phyloP scores from a whole-genome alignment of 1,140 invertebrate genomes.

The Parasteatoda tepidariorum region DNA sequence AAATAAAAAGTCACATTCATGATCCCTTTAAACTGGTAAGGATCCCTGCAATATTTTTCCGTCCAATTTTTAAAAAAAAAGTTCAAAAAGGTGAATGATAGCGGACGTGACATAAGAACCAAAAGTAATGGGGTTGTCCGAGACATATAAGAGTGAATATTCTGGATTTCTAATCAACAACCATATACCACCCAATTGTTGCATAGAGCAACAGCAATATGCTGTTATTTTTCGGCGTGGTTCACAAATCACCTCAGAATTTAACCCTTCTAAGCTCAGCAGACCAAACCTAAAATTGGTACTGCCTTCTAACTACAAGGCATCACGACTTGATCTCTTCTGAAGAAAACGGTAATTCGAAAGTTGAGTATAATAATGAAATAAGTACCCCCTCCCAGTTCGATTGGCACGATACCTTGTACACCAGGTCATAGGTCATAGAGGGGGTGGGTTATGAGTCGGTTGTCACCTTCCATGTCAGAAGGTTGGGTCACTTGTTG shows the following conservation, averaged over 20 bases:
- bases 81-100: slow-evolving; percentile 49
- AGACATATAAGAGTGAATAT: slow-evolving; percentile 2
- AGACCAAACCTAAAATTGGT: slow-evolving; percentile 47
- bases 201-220: not conserved
- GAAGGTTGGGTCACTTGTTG: slow-evolving; percentile 37
- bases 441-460: slow-evolving; percentile 11
- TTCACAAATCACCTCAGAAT: not conserved
- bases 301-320: slow-evolving; percentile 13
- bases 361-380: not conserved
- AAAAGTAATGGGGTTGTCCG: too few relatives aligned
- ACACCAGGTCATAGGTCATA: slow-evolving; percentile 22
- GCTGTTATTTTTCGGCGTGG: not conserved
- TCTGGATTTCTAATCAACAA: slow-evolving; percentile 37
- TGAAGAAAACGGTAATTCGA: not conserved
- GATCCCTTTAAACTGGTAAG: slow-evolving; percentile 11
- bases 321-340: slow-evolving; percentile 50
- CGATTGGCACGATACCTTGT: slow-evolving; percentile 25
- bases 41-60: slow-evolving; percentile 21
- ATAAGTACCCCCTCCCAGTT: not conserved
- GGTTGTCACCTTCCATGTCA: slow-evolving; percentile 54
- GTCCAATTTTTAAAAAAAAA: slow-evolving; percentile 31
- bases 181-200: slow-evolving; percentile 30
- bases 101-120: slow-evolving; percentile 41
- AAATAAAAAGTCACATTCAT: too few relatives aligned
- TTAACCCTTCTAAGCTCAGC: slow-evolving; percentile 35